Percentiles rank a stretch among this genome's conserved stretches.
These are phyloP conservation scores for Laticauda laticaudata DNA, from an alignment of 2,113 vertebrate genomes.

Conservation along the genomic window DNA sequence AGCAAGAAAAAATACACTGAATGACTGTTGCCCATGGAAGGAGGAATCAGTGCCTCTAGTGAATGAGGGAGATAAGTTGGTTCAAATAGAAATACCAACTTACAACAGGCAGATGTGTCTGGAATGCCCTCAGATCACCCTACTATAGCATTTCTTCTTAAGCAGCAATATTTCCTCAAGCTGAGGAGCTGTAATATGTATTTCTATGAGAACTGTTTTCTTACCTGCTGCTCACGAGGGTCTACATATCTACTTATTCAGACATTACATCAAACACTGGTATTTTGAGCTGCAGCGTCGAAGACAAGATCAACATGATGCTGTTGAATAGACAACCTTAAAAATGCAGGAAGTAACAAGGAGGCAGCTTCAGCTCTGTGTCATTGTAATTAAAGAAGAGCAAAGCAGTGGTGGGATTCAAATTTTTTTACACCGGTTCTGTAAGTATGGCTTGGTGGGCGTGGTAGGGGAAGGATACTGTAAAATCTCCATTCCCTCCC, in stretches of 20 bases:
- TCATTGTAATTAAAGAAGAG: not conserved
- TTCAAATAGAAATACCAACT: constrained; percentile 56
- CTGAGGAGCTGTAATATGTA: not conserved
- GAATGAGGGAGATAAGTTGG: constrained; percentile 11
- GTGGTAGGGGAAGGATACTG: too few relatives aligned
- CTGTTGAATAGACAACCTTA: not conserved
- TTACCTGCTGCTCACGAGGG: not conserved
- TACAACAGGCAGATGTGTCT: constrained; percentile 53
- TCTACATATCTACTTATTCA: not conserved
- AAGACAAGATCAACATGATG: not conserved
- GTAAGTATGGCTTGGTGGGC: too few relatives aligned
- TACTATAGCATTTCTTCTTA: constrained; percentile 22
- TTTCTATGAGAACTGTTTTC: not conserved
- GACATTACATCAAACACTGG: not conserved
- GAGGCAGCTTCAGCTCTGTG: not conserved
- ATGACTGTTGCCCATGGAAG: constrained; percentile 1
- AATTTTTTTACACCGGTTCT: too few relatives aligned
- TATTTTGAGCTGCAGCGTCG: not conserved
- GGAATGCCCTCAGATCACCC: constrained; percentile 56
- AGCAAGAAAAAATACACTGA: constrained; percentile 4
- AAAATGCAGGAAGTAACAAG: not conserved
- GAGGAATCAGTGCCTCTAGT: constrained; percentile 1
- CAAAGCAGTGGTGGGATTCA: too few relatives aligned
- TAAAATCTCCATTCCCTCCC: too few relatives aligned
- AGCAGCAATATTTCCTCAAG: constrained; percentile 35